Conservation (phyloP, 2,797 vertebrate species). For the Cyclopterus lumpus region DNA sequence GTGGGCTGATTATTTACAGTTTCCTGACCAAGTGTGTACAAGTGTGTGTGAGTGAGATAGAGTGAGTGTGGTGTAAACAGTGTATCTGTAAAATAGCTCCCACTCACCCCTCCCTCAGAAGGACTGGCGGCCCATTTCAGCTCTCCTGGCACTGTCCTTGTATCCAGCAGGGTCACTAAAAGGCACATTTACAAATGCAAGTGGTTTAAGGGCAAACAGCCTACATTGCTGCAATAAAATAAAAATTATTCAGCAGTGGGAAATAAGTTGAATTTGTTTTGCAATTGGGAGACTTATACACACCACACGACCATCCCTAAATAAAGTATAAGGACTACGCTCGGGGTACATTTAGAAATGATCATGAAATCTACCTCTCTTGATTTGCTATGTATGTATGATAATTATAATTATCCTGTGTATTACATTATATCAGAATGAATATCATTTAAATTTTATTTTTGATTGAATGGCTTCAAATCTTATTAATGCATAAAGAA, state of each 20-base stretch:
- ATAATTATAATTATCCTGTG: neutral
- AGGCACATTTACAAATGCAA: slow-evolving; percentile 67
- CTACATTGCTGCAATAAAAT: neutral
- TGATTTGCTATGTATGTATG: neutral
- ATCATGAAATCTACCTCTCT: neutral
- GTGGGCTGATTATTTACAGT: slow-evolving; percentile 78
- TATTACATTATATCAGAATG: neutral
- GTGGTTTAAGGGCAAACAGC: slow-evolving; percentile 53
- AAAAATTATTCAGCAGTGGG: neutral
- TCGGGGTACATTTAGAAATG: neutral
- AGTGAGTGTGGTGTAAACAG: slow-evolving; percentile 65
- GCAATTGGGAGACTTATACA: slow-evolving; percentile 2
- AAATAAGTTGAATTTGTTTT: slow-evolving; percentile 1
- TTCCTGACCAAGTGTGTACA: slow-evolving; percentile 60
- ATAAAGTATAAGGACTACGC: neutral
- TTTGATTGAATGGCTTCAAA: neutral
- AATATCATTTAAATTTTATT: neutral
- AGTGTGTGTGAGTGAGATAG: slow-evolving; percentile 23
- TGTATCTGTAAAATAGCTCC: slow-evolving; percentile 62
- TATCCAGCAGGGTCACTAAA: slow-evolving; percentile 97
- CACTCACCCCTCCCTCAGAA: slow-evolving; percentile 98
- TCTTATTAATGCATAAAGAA: neutral
- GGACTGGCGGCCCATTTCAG: slow-evolving; percentile 99
- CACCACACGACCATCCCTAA: neutral
- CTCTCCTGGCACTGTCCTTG: slow-evolving; percentile 97